phyloP scores from a whole-genome alignment of 2,888 invertebrate species.

The Habrosyne pyritoides region DNA sequence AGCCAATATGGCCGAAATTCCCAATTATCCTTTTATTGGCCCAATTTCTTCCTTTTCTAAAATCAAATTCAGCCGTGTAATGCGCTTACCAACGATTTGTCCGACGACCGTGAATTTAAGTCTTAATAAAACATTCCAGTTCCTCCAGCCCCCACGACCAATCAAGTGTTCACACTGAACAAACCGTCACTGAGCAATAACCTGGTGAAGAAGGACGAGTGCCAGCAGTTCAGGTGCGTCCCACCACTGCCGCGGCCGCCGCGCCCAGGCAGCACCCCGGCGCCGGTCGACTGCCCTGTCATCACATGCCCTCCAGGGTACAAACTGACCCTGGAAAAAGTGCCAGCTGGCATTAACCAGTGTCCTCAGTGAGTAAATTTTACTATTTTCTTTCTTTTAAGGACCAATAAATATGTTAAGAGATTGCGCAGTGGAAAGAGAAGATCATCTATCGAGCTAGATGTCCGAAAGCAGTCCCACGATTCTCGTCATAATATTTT shows the following conservation, averaged over 20 bases:
- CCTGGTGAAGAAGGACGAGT: slow-evolving; percentile 48
- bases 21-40: no score
- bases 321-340: slow-evolving; percentile 74
- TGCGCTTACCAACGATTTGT: no score
- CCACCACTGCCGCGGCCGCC: slow-evolving; percentile 75
- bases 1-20: no score
- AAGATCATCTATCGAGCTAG: no score
- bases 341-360: slow-evolving; percentile 39
- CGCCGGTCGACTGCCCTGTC: slow-evolving; percentile 66
- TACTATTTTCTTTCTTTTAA: no score
- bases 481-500: no score
- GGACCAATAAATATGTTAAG: no score
- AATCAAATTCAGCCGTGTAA: no score
- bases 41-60: no score
- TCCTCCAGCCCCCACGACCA: slow-evolving; percentile 43
- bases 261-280: slow-evolving; percentile 45
- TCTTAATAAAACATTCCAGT: slow-evolving; percentile 24
- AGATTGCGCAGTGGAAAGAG: no score
- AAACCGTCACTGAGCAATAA: slow-evolving; percentile 48
- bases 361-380: slow-evolving; percentile 82
- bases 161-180: slow-evolving; percentile 62
- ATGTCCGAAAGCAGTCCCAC: no score
- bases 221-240: slow-evolving; percentile 82
- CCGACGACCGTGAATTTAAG: no score
- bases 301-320: slow-evolving; percentile 85